Percentiles rank a stretch among this genome's conserved stretches.
These are phyloP conservation scores for Xenopus borealis DNA, from an alignment of 2,113 vertebrate species.

Conservation along the genomic window DNA sequence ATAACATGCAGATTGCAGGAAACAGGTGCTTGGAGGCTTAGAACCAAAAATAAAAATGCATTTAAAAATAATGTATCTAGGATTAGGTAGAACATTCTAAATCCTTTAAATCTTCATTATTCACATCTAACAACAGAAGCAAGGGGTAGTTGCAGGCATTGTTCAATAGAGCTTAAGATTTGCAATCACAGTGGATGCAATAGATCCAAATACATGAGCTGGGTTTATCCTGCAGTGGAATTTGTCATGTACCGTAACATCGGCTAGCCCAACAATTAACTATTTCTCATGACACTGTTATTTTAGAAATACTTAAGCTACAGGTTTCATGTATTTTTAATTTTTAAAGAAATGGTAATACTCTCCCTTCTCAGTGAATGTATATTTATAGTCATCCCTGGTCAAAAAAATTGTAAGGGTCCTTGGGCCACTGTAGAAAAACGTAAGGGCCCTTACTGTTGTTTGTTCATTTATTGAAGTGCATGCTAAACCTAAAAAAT, in stretches of 20 bases:
- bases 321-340: too few relatives aligned
- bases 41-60: constrained; percentile 22
- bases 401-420: too few relatives aligned
- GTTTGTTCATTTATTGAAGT: too few relatives aligned
- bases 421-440: too few relatives aligned
- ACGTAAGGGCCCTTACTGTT: too few relatives aligned
- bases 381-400: too few relatives aligned
- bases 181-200: constrained; percentile 32
- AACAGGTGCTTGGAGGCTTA: constrained; percentile 38
- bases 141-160: constrained; percentile 15
- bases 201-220: constrained; percentile 27
- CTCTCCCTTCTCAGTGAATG: too few relatives aligned
- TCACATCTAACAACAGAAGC: constrained; percentile 40
- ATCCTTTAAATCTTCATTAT: constrained; percentile 42
- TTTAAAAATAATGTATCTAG: constrained; percentile 32
- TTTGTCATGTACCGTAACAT: constrained; percentile 8
- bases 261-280: too few relatives aligned
- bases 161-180: constrained; percentile 35
- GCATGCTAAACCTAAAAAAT: too few relatives aligned
- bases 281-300: not conserved
- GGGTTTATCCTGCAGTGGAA: constrained; percentile 17
- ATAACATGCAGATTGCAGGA: constrained; percentile 7
- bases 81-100: constrained; percentile 31
- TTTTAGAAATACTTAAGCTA: not conserved
- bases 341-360: too few relatives aligned